Evolutionary conservation across 35 echinoderm and acorn worm genomes (phyloP).

Genomic region (Patiria miniata): DNA sequence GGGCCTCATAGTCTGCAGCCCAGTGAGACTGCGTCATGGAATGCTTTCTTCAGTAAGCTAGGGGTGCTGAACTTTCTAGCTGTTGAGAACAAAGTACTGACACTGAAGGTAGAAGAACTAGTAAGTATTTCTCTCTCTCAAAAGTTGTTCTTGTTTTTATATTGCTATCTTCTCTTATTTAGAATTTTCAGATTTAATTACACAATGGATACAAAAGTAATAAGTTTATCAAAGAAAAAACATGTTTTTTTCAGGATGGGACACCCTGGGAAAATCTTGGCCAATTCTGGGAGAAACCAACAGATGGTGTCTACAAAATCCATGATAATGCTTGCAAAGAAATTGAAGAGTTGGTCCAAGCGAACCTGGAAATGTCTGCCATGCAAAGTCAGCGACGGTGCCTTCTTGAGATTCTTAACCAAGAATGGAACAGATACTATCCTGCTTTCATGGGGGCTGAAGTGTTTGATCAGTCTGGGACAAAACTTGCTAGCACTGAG

Average conservation of each 20-base stretch:
- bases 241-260: conserved; percentile 8
- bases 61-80: conserved; percentile 51
- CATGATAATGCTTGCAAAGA: conserved; percentile 24
- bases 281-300: conserved; percentile 24
- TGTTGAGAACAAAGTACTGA: conserved; percentile 48
- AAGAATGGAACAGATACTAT: conserved; percentile 18
- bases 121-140: neutral
- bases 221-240: too few relatives aligned
- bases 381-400: neutral
- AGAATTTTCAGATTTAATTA: too few relatives aligned
- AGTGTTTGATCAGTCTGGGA: neutral
- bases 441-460: neutral
- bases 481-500: neutral
- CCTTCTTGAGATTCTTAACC: neutral
- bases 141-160: too few relatives aligned
- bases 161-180: too few relatives aligned
- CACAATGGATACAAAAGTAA: too few relatives aligned
- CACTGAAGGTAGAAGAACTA: conserved; percentile 34
- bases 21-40: conserved; percentile 9
- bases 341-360: conserved; percentile 10
- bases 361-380: neutral
- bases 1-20: neutral
- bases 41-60: conserved; percentile 49
- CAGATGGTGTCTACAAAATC: conserved; percentile 34
- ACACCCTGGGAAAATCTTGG: conserved; percentile 29